Percentiles rank a stretch among this genome's conserved stretches.
Conservation (phyloP, 2,113 vertebrate genomes). For the Myrmecophaga tridactyla region DNA sequence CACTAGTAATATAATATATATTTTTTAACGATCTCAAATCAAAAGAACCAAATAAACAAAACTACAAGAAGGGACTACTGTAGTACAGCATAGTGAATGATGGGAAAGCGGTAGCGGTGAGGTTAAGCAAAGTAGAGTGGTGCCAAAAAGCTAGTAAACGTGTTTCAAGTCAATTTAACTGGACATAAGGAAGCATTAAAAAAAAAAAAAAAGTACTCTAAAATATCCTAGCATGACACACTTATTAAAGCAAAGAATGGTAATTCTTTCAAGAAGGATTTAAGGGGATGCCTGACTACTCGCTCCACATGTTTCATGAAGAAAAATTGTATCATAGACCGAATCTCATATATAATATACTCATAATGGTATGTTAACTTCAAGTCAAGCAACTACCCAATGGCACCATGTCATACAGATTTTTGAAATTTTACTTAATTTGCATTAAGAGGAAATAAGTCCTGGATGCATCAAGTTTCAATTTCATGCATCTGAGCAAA, state of each 20-base stretch:
- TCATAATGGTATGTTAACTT: not conserved
- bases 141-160: not conserved
- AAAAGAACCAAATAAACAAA: conserved; percentile 26
- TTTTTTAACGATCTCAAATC: not conserved
- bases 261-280: not conserved
- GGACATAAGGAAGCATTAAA: not conserved
- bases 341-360: not conserved
- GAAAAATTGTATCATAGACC: not conserved
- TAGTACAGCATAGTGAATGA: not conserved
- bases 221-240: not conserved
- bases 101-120: not conserved
- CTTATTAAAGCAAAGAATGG: not conserved
- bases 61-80: not conserved
- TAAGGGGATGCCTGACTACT: not conserved
- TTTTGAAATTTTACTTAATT: conserved; percentile 27
- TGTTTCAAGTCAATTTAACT: not conserved
- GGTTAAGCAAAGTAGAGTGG: not conserved
- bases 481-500: not conserved
- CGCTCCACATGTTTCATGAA: not conserved
- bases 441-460: not conserved
- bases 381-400: not conserved
- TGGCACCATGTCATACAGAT: not conserved
- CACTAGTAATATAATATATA: not conserved
- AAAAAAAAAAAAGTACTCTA: not conserved
- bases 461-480: not conserved